Evolutionary conservation across 2,797 vertebrate genomes (phyloP), one percentile per base, ranked within the genome.

Genomic region (Acanthurus leucopareius): DNA sequence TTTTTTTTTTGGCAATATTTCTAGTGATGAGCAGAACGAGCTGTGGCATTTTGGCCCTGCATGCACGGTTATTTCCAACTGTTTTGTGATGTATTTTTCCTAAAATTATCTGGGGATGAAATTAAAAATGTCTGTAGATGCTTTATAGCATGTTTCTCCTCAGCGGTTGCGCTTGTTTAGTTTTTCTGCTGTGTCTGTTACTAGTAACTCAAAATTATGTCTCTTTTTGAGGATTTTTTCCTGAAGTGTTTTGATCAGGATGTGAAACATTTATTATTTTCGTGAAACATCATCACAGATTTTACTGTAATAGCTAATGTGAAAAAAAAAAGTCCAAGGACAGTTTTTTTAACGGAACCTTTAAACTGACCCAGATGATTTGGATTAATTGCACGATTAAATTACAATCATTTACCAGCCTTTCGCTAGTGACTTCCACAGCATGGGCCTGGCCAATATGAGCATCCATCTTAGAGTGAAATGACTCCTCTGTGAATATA

Each of bases 391-490:
- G 70, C 72, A 47, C 51, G 74, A 63, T 45, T 32, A 59, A 77
- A 57, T 63, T 73, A 47, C 44, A 71, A 25, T 14, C 45, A 58
- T 80, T 72, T 64, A 48, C 66, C 72, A 69, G 72, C 71, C 25
- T 69, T 75, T 75, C 57, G 64, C 77, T 75, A 45, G 25, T 77
- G 77, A 69, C 51, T 81, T 80, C 44, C 40, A 67, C 74, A 74
- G 58, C 57, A 61, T 49, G 56, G 77, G 45, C 77, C 13, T 14
- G 38, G 49, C 80, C 81, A 77, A 59, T 63, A 44, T 38, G 69
- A 70, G 52, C 85, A 74, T 82, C 81, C 53, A 69, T 79, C 69
- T 73, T 57, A 13, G 54, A 71, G 72, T 82, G 76, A 86, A 84
- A 78, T 13, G 17, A 25, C 64, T 72, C 67, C 71, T 76, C 67